Base-by-base conservation (phyloP, 2,797 vertebrate species). In the Crossoptilon crossoptilon region DNA sequence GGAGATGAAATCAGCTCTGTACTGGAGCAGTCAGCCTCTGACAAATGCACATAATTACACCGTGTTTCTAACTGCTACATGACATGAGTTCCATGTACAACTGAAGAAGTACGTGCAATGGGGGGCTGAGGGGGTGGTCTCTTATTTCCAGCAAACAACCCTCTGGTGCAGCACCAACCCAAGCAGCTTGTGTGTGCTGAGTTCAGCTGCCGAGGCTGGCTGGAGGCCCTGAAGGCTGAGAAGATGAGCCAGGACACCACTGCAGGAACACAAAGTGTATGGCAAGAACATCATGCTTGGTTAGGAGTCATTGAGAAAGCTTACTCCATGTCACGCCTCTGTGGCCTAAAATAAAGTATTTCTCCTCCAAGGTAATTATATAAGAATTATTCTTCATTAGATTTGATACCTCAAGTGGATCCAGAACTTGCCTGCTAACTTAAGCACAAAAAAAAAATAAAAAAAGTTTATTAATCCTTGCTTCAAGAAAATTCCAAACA, bases 181-280 rank as follows among this genome's bases (percentile, higher is more conserved):
- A 19, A 62, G 43, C 24, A 43, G 14, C 35, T 6, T 6, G 27
- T 27, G 27, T n/a, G 55, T 51, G 35, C 9, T 62, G 11, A 16
- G 55, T 39, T 62, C 22, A 31, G 69, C 87, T 92, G 84, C 59
- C 76, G 75, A 39, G 56, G 26, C 73, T 67, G 23, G 14, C 26
- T 33, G 7, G 1, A 67, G 48, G 37, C 84, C 70, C 76, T 17
- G 29, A 72, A 73, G 88, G 60, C 23, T 37, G 51, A 33, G 33
- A 16, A 31, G n/a, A 44, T n/a, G 58, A 90, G 53, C 26, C 69
- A 1, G 0, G 55, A 73, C 14, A 53, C 70, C 71, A 64, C 49
- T 59, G 76, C 67, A 89, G 73, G 49, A 41, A 77, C 1, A 0
- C 1, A 0, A 71, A 71, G 31, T 1, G 3, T 11, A 5, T 1